Percentiles rank a stretch among this genome's conserved stretches.
phyloP scores from a whole-genome alignment of 2,888 invertebrate genomes.

The Selenia dentaria region DNA sequence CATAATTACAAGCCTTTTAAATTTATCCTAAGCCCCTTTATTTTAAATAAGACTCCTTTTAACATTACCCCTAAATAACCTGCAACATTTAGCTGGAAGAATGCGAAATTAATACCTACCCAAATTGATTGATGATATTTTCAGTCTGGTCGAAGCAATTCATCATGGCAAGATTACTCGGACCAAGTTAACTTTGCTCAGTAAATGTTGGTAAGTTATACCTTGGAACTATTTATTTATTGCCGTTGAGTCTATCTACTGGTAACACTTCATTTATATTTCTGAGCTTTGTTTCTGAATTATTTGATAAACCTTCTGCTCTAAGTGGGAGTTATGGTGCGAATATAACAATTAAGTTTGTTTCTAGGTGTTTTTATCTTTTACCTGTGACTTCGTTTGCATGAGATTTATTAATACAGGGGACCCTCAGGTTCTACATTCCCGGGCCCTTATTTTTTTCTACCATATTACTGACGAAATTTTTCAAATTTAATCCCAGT shows the following conservation, averaged over 20 bases:
- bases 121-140: constrained; percentile 33
- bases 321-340: too few relatives aligned
- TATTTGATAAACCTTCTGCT: background rate
- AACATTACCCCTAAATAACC: background rate
- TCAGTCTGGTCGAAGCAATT: constrained; percentile 28
- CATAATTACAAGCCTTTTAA: too few relatives aligned
- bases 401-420: too few relatives aligned
- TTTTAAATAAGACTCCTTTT: background rate
- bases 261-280: background rate
- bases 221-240: constrained; percentile 17
- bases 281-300: background rate
- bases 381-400: too few relatives aligned
- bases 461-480: too few relatives aligned
- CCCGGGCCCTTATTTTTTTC: too few relatives aligned
- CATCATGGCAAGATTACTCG: constrained; percentile 24
- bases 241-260: constrained; percentile 2
- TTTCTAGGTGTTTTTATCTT: too few relatives aligned
- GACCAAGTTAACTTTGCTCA: constrained; percentile 11
- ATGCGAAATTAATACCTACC: constrained; percentile 9
- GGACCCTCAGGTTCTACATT: too few relatives aligned
- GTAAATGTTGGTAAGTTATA: constrained; percentile 12
- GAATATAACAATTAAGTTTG: background rate
- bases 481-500: too few relatives aligned
- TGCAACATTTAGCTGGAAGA: constrained; percentile 7
- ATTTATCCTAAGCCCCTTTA: too few relatives aligned